Conservation (phyloP, 2,888 invertebrate genomes). For the Nymphalis urticae region DNA sequence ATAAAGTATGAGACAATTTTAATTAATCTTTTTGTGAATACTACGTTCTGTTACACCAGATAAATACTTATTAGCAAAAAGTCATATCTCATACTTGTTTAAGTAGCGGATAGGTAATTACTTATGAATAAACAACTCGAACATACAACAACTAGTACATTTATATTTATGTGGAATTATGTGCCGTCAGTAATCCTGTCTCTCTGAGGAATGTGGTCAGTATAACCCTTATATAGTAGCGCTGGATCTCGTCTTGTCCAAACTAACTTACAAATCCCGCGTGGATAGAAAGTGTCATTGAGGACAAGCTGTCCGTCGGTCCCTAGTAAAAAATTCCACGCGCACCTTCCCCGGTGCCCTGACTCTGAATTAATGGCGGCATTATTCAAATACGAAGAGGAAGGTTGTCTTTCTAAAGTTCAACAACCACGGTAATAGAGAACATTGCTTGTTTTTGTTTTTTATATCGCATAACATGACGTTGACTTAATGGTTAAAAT, state of each 20-base stretch:
- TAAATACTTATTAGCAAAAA: too few relatives aligned
- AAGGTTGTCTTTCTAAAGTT: not conserved
- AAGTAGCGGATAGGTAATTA: too few relatives aligned
- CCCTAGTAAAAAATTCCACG: slow-evolving; percentile 21
- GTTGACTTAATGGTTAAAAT: not conserved
- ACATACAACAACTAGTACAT: not conserved
- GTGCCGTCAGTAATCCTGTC: not conserved
- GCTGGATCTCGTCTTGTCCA: slow-evolving; percentile 1
- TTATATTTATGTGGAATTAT: not conserved
- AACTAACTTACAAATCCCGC: slow-evolving; percentile 12
- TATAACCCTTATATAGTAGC: not conserved
- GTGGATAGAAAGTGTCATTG: slow-evolving; percentile 14
- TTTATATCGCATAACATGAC: not conserved
- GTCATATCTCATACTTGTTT: too few relatives aligned
- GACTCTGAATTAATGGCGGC: slow-evolving; percentile 15
- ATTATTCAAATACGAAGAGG: slow-evolving; percentile 16
- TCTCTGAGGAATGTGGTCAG: not conserved
- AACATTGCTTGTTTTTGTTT: not conserved
- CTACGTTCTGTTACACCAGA: too few relatives aligned
- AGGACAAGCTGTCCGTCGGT: slow-evolving; percentile 12
- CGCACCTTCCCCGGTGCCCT: slow-evolving; percentile 1
- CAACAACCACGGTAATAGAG: slow-evolving; percentile 1
- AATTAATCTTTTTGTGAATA: too few relatives aligned
- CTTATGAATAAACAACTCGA: too few relatives aligned
- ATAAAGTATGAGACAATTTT: too few relatives aligned